Conservation (phyloP, 1,140 invertebrate species). For the Papilio xuthus region DNA sequence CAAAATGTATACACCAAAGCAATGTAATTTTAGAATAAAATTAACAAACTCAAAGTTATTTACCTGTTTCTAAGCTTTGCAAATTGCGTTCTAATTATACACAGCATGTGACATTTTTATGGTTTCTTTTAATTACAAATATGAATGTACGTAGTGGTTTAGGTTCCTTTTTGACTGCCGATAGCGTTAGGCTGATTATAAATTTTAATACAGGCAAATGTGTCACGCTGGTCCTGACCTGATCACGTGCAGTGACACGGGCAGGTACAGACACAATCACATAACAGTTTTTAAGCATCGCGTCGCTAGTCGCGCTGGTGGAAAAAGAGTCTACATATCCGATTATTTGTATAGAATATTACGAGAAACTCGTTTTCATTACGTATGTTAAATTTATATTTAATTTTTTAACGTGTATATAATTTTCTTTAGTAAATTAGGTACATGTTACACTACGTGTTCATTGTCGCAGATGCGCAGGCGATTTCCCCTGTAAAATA, state of each 20-base stretch:
- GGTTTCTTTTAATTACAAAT: neutral
- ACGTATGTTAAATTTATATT: too few relatives aligned
- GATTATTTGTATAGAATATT: neutral
- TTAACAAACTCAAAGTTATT: neutral
- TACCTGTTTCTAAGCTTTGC: neutral
- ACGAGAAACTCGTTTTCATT: neutral
- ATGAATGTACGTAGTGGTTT: neutral
- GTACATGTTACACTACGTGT: neutral
- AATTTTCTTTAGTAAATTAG: neutral
- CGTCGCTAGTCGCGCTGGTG: neutral
- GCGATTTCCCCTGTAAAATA: neutral
- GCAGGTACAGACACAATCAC: neutral
- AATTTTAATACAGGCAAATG: neutral
- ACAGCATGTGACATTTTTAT: neutral
- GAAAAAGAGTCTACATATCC: neutral
- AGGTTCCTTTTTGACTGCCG: neutral
- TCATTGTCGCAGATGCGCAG: neutral
- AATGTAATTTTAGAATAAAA: neutral
- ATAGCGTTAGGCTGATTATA: neutral
- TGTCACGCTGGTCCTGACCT: neutral
- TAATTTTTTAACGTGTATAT: too few relatives aligned
- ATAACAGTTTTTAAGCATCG: neutral
- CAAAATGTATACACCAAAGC: neutral
- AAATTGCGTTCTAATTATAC: neutral
- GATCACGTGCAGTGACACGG: neutral